A percentile compares a stretch with the other conserved stretches of the same genome.
phyloP scores from a whole-genome alignment of 2,888 invertebrate genomes.

The Idaea dimidiata region DNA sequence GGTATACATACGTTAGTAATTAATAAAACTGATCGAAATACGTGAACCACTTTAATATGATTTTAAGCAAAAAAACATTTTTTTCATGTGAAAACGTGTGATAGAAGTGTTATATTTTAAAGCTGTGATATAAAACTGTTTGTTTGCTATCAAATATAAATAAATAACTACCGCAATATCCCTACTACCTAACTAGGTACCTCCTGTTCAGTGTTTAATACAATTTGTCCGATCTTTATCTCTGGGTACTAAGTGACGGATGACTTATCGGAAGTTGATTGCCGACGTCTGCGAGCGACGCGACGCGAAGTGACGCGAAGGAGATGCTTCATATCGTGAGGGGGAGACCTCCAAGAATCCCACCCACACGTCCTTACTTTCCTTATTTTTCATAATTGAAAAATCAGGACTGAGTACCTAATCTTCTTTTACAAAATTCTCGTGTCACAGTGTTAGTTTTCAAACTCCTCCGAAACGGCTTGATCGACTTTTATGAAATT shows the following conservation, averaged over 20 bases:
- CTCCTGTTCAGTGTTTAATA: background rate
- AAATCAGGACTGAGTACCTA: background rate
- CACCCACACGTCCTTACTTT: background rate
- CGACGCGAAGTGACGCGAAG: slow-evolving; percentile 9
- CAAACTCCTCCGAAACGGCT: no score
- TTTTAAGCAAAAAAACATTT: no score
- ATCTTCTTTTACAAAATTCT: no score
- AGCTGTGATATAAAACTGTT: no score
- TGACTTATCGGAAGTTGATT: slow-evolving; percentile 15
- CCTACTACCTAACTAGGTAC: background rate
- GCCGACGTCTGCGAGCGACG: slow-evolving; percentile 8
- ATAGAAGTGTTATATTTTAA: no score
- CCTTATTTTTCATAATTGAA: background rate
- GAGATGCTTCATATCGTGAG: slow-evolving; percentile 7
- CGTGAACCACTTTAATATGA: background rate
- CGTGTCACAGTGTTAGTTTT: no score
- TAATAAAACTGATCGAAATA: background rate
- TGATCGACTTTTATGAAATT: no score
- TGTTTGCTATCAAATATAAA: background rate
- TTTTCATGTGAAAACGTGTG: no score
- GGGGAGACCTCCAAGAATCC: background rate
- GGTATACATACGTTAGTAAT: background rate
- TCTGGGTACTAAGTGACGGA: slow-evolving; percentile 2
- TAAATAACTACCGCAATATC: background rate
- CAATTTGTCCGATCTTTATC: slow-evolving; percentile 15